Conservation (phyloP, 2,888 invertebrate species). For the Mechanitis messenoides region DNA sequence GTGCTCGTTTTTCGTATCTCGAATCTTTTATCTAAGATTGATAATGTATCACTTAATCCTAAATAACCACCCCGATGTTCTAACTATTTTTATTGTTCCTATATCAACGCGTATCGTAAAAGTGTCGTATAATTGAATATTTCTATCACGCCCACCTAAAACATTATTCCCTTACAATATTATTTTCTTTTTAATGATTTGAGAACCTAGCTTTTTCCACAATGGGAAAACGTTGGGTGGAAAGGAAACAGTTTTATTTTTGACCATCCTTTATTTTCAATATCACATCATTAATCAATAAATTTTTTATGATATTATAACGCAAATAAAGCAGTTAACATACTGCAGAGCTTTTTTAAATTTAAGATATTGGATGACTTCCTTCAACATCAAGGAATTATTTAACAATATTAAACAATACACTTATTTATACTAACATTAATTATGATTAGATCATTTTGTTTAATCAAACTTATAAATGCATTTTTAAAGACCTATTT, state of each 20-base stretch:
- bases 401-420: slow-evolving; percentile 15
- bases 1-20: slow-evolving; percentile 17
- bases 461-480: background rate
- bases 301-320: slow-evolving; percentile 29
- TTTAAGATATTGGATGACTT: slow-evolving; percentile 31
- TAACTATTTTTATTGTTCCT: background rate
- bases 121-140: too few relatives aligned
- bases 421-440: slow-evolving; percentile 20
- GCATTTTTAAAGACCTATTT: slow-evolving; percentile 1
- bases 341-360: slow-evolving; percentile 38
- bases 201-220: slow-evolving; percentile 15
- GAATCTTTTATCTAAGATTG: slow-evolving; percentile 1
- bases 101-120: background rate
- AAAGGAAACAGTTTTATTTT: slow-evolving; percentile 70
- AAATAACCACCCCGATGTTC: background rate
- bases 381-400: slow-evolving; percentile 11
- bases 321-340: slow-evolving; percentile 48
- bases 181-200: slow-evolving; percentile 12
- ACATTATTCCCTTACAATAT: too few relatives aligned
- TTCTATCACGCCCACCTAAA: too few relatives aligned
- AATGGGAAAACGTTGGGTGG: slow-evolving; percentile 57
- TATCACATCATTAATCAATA: slow-evolving; percentile 54
- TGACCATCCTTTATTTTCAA: slow-evolving; percentile 63
- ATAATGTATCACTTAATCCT: background rate
- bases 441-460: slow-evolving; percentile 7